Conservation (phyloP, 2,113 vertebrate genomes). For the Pachyramphus minor region DNA sequence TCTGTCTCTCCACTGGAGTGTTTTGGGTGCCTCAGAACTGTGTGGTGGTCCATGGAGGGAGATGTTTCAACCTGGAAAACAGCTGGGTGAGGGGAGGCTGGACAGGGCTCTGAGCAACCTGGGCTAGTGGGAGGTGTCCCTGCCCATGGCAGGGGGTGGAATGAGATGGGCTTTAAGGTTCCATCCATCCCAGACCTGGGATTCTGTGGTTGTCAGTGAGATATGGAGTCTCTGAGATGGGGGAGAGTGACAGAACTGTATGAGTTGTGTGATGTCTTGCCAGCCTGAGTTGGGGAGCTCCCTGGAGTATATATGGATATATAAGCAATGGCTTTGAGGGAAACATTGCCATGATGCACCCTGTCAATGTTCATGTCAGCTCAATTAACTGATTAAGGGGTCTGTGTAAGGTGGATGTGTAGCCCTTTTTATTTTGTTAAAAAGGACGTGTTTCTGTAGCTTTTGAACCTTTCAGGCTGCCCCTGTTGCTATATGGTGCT, state of each 20-base stretch:
- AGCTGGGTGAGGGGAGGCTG: background rate
- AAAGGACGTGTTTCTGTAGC: background rate
- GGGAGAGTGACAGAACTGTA: background rate
- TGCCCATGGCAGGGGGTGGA: background rate
- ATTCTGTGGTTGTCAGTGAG: background rate
- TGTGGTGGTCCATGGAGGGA: background rate
- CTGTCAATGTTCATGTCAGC: too few relatives aligned
- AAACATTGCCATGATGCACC: too few relatives aligned
- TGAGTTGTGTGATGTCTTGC: background rate
- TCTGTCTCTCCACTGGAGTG: fast-evolving
- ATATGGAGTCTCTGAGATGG: fast-evolving
- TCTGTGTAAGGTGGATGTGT: background rate
- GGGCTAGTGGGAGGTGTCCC: background rate
- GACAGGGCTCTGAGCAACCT: background rate
- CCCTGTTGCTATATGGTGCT: fast-evolving
- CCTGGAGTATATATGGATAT: too few relatives aligned
- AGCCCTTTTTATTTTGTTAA: too few relatives aligned
- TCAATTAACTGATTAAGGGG: too few relatives aligned
- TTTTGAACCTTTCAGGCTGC: background rate
- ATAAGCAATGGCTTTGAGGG: too few relatives aligned
- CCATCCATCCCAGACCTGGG: background rate
- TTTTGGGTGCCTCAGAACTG: background rate
- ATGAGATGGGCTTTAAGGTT: background rate
- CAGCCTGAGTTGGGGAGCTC: background rate
- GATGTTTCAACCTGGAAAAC: background rate